phyloP scores from a whole-genome alignment of 2,797 vertebrate species.

The Pelochelys cantorii region DNA sequence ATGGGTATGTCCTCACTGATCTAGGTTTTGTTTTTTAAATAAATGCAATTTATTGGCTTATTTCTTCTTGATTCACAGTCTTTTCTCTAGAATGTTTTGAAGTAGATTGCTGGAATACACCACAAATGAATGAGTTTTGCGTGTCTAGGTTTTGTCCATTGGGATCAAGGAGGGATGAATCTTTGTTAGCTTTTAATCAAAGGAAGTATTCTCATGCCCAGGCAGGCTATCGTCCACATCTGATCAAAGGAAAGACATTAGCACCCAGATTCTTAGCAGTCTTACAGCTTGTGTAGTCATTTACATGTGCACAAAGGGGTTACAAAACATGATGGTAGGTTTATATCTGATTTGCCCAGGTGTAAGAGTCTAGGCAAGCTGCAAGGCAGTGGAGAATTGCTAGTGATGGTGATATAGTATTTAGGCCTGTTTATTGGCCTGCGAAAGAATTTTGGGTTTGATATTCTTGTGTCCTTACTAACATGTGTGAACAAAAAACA shows the following conservation, averaged over 20 bases:
- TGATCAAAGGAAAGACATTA: conserved; percentile 62
- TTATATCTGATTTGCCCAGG: neutral
- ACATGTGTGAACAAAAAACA: no score
- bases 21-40: conserved; percentile 50
- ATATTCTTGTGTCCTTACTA: no score
- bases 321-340: neutral
- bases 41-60: conserved; percentile 43
- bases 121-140: conserved; percentile 63
- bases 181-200: conserved; percentile 75
- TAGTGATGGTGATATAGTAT: no score
- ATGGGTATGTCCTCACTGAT: conserved; percentile 53
- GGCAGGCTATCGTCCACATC: conserved; percentile 67
- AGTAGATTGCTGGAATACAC: conserved; percentile 34
- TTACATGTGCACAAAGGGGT: neutral
- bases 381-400: neutral
- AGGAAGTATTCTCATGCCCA: conserved; percentile 66
- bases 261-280: conserved; percentile 40
- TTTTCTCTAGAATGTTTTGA: conserved; percentile 52
- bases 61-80: conserved; percentile 38
- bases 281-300: neutral
- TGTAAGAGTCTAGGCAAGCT: neutral
- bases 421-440: no score
- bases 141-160: conserved; percentile 42
- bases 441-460: no score
- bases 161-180: conserved; percentile 65